These are phyloP conservation scores for Oreotragus oreotragus DNA, from an alignment of 2,113 vertebrate species.

Conservation along the genomic window DNA sequence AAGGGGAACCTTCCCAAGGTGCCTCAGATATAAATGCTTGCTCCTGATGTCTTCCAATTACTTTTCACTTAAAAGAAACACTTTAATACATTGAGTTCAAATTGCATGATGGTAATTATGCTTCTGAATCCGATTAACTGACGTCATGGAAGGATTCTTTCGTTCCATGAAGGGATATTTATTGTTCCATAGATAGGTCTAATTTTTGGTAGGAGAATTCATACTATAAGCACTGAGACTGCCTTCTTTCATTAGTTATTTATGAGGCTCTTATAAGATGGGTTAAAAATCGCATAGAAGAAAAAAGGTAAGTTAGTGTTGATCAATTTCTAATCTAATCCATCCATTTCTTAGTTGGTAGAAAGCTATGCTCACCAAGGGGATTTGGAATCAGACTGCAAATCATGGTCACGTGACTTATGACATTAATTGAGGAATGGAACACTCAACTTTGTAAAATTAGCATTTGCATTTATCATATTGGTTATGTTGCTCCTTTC, in stretches of 20 bases:
- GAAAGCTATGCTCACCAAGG: not conserved
- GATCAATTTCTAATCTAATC: constrained; percentile 37
- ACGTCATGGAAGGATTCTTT: not conserved
- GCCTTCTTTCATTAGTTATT: constrained; percentile 37
- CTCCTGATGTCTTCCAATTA: not conserved
- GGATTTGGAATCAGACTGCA: not conserved
- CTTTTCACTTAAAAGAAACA: constrained; percentile 42
- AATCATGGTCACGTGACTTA: not conserved
- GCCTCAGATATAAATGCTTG: not conserved
- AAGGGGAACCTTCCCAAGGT: not conserved
- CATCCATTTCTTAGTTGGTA: not conserved
- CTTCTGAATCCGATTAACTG: constrained; percentile 41
- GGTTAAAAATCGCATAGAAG: not conserved
- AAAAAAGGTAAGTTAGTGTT: not conserved
- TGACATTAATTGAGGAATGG: not conserved
- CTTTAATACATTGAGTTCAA: constrained; percentile 33
- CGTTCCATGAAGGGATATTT: not conserved
- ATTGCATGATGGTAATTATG: constrained; percentile 38
- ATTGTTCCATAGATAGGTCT: constrained; percentile 8
- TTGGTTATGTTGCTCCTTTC: not conserved
- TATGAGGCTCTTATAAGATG: constrained; percentile 32
- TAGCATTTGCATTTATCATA: not conserved
- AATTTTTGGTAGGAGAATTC: not conserved
- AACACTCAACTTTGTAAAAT: not conserved
- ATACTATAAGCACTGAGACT: not conserved